A percentile compares a stretch with the other conserved stretches of the same genome.
phyloP scores from a whole-genome alignment of 1,140 invertebrate genomes.

The Camponotus floridanus region DNA sequence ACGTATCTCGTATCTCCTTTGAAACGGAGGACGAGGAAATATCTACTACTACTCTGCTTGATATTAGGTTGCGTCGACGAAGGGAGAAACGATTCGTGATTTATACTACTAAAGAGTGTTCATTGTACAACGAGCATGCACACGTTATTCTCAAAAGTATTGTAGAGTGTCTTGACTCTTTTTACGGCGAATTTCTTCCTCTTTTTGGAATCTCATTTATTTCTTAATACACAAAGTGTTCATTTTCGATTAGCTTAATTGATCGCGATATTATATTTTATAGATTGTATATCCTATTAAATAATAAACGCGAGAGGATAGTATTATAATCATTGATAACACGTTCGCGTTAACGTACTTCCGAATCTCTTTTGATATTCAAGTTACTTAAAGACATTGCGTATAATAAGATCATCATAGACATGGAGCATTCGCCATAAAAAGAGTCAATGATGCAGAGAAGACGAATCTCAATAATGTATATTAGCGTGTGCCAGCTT shows the following conservation, averaged over 20 bases:
- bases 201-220: slow-evolving; percentile 22
- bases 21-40: slow-evolving; percentile 9
- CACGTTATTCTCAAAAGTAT: slow-evolving; percentile 58
- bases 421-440: not conserved
- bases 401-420: not conserved
- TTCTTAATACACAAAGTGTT: slow-evolving; percentile 20
- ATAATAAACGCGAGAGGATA: not conserved
- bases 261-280: not conserved
- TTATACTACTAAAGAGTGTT: slow-evolving; percentile 72
- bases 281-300: slow-evolving; percentile 7
- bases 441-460: not conserved
- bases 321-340: not conserved
- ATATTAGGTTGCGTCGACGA: slow-evolving; percentile 66
- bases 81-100: slow-evolving; percentile 65
- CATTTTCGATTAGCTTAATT: slow-evolving; percentile 29
- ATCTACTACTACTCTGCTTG: slow-evolving; percentile 57
- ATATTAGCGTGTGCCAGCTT: slow-evolving; percentile 32
- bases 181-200: slow-evolving; percentile 14
- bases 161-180: not conserved
- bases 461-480: not conserved
- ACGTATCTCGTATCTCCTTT: slow-evolving; percentile 45
- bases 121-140: slow-evolving; percentile 72
- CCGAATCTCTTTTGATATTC: slow-evolving; percentile 3
- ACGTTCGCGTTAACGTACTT: not conserved
- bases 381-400: slow-evolving; percentile 1